Evolutionary conservation across 2,113 vertebrate genomes (phyloP), one percentile per base, ranked within the genome.

Genomic region (Aplodontia rufa): DNA sequence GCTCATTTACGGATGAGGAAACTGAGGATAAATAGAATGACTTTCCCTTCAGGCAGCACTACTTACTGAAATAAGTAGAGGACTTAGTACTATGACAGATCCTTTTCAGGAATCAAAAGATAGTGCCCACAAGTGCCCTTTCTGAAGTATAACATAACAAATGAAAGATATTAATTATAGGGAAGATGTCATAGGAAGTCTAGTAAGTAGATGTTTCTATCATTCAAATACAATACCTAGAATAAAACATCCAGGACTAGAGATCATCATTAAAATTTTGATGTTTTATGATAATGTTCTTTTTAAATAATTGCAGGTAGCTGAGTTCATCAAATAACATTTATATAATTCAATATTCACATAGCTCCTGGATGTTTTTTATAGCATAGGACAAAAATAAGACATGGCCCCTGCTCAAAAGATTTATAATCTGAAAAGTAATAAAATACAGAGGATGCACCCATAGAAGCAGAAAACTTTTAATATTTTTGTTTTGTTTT

Each of bases 341-440:
- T 96, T 89, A 37, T 71, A 55, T 68, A 74, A 74, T 78, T 96
- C 74, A 97, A 0, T 71, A 53, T 60, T 94, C 80, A 94, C 71
- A 42, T 16, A 45, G 37, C 53, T 85, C 72, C n/a, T 85, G 28
- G 55, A 80, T 68, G 8, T 85, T 22, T 64, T 96, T 58, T 89
- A 10, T 49, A 96, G 94, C 87, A 96, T 87, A 91, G 60, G 47
- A 51, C 32, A 90, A 90, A 95, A 71, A 69, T 60, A 89, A 97
- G 35, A 62, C 19, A 62, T 5, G 24, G n/a, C 42, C 14, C 40
- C n/a, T 75, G 42, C n/a, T 75, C 26, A 62, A 45, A 64, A 68
- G 42, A 42, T 42, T 95, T 91, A 82, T 71, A 94, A 42, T 79
- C 72, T 64, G 35, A 94, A 80, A 82, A 19, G 8, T 30, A 85